Evolutionary conservation across 2,113 vertebrate genomes (phyloP), one percentile per base, ranked within the genome.

Genomic region (Cercocebus atys): DNA sequence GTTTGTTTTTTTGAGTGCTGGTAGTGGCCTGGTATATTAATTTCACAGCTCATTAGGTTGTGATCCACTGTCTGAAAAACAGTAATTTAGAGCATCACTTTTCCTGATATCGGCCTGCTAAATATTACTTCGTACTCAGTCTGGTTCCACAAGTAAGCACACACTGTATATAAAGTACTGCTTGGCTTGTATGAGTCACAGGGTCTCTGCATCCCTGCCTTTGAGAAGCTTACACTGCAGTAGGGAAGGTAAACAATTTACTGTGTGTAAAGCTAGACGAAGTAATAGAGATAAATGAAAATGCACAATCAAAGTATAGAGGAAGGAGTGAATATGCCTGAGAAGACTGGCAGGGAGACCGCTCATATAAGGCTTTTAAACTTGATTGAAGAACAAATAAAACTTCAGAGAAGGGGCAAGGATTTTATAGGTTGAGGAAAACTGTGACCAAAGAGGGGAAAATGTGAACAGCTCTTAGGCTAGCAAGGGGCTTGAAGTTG

Each of bases 21-120:
- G 20, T 92, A 32, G 32, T 91, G 35, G 68, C 35, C 68, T 13
- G 47, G 23, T 75, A 52, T 35, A 52, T 89, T 76, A 32, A 64
- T 85, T 40, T 82, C 35, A 43, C 75, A 72, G 43, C 61, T 94
- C 66, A 35, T 84, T 88, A 75, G 75, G 30, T 94, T 75, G 13
- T 97, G 81, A 88, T 61, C 68, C 75, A 89, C 23, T 50, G 52
- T 94, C 72, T 76, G 50, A 91, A 75, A 95, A 97, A 43, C 43
- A 81, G 0, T 89, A 73, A 80, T 83, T 79, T 70, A 85, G 79
- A 38, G 52, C 45, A 30, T 66, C 35, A 17, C 17, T 84, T 95
- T 81, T 45, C 11, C 20, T 92, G 27, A 22, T 55, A 22, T 52
- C 86, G 11, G 32, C 68, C 20, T 27, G 22, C 30, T 84, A 22